Conservation (phyloP, 2,888 invertebrate species). For the Zhengitettix transpicula region DNA sequence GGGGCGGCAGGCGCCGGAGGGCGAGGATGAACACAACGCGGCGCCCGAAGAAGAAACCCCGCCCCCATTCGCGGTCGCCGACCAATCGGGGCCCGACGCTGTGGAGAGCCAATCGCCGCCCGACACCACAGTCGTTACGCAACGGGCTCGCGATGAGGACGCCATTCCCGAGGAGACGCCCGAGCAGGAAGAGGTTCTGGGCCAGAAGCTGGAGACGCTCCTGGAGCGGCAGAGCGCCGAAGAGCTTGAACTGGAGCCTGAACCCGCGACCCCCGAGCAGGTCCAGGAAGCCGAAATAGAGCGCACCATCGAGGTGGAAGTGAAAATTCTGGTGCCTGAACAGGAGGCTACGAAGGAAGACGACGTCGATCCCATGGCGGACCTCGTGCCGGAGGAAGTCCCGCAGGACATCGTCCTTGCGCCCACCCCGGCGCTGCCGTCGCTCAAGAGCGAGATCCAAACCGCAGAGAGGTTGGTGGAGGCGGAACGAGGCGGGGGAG, state of each 20-base stretch:
- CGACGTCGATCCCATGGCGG: not conserved
- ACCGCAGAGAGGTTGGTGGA: not conserved
- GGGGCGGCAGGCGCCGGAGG: not conserved
- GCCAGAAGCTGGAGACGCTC: no score
- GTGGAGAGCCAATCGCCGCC: constrained; percentile 31
- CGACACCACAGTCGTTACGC: constrained; percentile 10
- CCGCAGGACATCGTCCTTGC: not conserved
- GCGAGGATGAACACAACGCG: not conserved
- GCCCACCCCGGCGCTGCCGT: not conserved
- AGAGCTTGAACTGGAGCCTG: not conserved
- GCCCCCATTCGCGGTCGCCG: not conserved
- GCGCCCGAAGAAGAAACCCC: not conserved
- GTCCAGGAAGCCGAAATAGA: not conserved
- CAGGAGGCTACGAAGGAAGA: not conserved
- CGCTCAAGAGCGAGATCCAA: not conserved
- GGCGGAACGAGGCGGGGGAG: not conserved
- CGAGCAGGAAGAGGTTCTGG: no score
- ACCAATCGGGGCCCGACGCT: not conserved
- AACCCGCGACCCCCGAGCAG: not conserved
- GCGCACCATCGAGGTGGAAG: not conserved
- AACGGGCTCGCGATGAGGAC: not conserved
- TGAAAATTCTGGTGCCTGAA: not conserved
- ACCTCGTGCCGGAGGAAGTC: not conserved
- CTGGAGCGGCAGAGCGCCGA: not conserved
- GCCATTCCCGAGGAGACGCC: constrained; percentile 6